Conservation (phyloP, 2,797 vertebrate genomes). For the Poeciliopsis paucimaculata region DNA sequence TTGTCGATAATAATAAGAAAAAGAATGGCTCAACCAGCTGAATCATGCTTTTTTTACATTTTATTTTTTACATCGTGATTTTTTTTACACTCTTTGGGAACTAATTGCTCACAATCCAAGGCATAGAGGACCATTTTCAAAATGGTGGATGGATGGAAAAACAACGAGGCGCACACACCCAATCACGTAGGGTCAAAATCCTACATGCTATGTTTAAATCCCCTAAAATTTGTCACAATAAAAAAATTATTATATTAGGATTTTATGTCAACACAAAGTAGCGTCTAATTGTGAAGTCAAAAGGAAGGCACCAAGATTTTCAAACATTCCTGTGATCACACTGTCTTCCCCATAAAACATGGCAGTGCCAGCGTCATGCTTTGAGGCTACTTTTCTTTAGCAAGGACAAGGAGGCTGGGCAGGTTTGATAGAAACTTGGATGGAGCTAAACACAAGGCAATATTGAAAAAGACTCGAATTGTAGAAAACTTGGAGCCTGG, state of each 20-base stretch:
- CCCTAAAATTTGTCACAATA: neutral
- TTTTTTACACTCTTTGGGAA: neutral
- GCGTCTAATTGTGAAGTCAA: neutral
- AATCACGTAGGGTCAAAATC: neutral
- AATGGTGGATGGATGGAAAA: neutral
- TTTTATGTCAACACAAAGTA: neutral
- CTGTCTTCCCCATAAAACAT: neutral
- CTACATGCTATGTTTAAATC: neutral
- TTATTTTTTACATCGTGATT: neutral
- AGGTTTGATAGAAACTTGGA: neutral
- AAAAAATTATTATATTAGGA: neutral
- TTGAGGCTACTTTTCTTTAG: neutral
- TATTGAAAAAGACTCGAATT: neutral
- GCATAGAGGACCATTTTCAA: neutral
- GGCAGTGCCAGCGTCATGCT: neutral
- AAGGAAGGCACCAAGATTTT: neutral
- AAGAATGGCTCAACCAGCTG: constrained; percentile 37
- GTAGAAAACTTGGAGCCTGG: neutral
- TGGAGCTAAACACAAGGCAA: neutral
- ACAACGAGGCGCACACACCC: neutral
- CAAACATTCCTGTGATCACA: neutral
- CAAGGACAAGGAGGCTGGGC: neutral
- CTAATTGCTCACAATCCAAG: neutral
- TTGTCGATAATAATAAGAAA: constrained; percentile 17
- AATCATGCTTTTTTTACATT: neutral